Evolutionary conservation across 2,888 invertebrate genomes (phyloP), one percentile per base, ranked within the genome.

Genomic region (Cotesia congregata): DNA sequence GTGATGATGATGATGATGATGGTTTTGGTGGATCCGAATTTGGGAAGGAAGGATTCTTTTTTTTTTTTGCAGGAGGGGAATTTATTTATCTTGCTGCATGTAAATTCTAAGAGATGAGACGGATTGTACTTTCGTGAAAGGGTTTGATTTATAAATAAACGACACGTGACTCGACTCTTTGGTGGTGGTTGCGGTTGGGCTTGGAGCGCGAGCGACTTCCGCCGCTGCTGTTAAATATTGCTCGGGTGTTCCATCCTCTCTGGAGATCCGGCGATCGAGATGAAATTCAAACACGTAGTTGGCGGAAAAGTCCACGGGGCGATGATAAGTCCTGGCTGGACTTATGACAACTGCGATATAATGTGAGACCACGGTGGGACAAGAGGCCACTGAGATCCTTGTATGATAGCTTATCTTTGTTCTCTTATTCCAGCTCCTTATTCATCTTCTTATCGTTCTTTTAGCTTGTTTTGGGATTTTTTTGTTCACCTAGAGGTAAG

Each of bases 241-340:
- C 71, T 62, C 71, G 38, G 61, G 71, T 61, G 71, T 17, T 71
- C 20, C 60, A 9, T 39, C 17, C 39, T 38, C 39, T 38, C 30
- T 15, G 61, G 71, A 61, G 39, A 39, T 12, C 30, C 30, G 30
- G 30, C 59, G 70, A 70, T 60, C n/a, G 70, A 71, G 62, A 71
- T 71, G 71, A 65, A 76, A 76, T 67, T 76, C 71, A 76, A 72
- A 60, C 75, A 76, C 76, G 72, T 67, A 76, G 60, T 39, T n/a
- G 60, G 62, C 76, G 20, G 39, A 60, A 15, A 9, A 61, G 60
- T 6, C 30, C 30, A 60, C 12, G 50, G 9, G 50, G 50, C 9
- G 50, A 50, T 50, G 50, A 50, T 50, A 12, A 7, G 30, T n/a
- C 38, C n/a, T n/a, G 12, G 60, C 20, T 60, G 38, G n/a, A 62